phyloP scores from a whole-genome alignment of 2,888 invertebrate genomes.

The Dysmachus trigonus region DNA sequence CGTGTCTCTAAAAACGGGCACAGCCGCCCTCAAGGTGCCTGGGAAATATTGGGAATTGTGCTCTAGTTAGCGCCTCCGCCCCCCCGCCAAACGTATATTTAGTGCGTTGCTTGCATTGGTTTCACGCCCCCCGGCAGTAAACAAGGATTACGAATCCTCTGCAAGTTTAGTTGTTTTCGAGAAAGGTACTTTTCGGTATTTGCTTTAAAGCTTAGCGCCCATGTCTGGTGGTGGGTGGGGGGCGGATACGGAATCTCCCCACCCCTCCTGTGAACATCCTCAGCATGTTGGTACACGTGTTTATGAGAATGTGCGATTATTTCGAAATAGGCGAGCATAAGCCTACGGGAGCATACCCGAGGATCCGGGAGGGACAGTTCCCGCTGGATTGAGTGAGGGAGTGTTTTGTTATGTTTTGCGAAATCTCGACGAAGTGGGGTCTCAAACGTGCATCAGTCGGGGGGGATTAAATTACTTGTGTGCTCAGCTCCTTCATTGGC shows the following conservation, averaged over 20 bases:
- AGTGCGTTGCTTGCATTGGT: background rate
- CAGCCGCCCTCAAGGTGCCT: background rate
- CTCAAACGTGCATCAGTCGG: background rate
- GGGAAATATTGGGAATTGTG: background rate
- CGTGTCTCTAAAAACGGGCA: background rate
- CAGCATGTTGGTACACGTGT: background rate
- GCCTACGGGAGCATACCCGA: background rate
- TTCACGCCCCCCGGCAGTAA: background rate
- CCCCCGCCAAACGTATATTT: background rate
- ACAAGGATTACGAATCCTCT: background rate
- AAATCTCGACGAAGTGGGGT: background rate
- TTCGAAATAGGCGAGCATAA: background rate
- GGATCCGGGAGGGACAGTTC: background rate
- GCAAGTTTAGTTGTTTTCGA: background rate
- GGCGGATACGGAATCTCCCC: background rate
- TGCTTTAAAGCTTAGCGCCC: background rate
- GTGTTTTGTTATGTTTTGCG: background rate
- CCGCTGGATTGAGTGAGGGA: background rate
- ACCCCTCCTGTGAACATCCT: background rate
- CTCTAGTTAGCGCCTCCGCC: background rate
- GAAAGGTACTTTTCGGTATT: background rate
- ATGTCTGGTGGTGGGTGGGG: background rate
- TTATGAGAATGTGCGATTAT: background rate
- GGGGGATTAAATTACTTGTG: background rate
- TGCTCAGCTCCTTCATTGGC: background rate